Percentiles rank a stretch among this genome's conserved stretches.
Conservation (phyloP, 2,113 vertebrate species). For the Zosterops lateralis region DNA sequence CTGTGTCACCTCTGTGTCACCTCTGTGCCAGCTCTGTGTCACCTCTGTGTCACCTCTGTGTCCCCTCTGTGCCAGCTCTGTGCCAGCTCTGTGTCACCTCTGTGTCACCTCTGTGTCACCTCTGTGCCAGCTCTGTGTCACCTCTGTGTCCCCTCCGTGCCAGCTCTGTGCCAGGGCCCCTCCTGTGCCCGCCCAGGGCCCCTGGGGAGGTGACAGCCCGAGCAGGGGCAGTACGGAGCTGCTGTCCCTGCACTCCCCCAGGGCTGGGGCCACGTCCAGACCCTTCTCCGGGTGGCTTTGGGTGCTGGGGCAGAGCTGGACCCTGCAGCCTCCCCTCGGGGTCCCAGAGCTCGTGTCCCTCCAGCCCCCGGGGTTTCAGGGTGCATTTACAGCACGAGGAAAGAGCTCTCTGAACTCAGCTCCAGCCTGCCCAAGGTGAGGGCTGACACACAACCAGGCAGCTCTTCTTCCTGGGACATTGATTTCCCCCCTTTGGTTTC, state of each 20-base stretch:
- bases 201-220: too few species aligned
- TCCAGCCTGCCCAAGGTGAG: not conserved
- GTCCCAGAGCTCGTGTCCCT: not conserved
- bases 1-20: too few species aligned
- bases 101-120: too few species aligned
- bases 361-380: fast-evolving
- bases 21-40: too few species aligned
- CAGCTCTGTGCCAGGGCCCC: too few species aligned
- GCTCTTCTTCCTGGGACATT: not conserved
- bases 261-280: not conserved
- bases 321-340: not conserved
- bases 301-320: not conserved
- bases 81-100: too few species aligned
- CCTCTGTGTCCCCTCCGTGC: too few species aligned
- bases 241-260: not conserved
- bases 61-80: too few species aligned
- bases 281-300: not conserved
- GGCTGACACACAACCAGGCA: fast-evolving
- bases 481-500: not conserved
- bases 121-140: too few species aligned
- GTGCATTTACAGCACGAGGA: fast-evolving
- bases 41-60: too few species aligned
- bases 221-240: too few species aligned
- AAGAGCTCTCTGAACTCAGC: fast-evolving
- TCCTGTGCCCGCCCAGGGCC: too few species aligned